Percentiles rank a stretch among this genome's conserved stretches.
These are phyloP conservation scores for Pemphredon lugubris DNA, from an alignment of 2,888 invertebrate species.

Conservation along the genomic window DNA sequence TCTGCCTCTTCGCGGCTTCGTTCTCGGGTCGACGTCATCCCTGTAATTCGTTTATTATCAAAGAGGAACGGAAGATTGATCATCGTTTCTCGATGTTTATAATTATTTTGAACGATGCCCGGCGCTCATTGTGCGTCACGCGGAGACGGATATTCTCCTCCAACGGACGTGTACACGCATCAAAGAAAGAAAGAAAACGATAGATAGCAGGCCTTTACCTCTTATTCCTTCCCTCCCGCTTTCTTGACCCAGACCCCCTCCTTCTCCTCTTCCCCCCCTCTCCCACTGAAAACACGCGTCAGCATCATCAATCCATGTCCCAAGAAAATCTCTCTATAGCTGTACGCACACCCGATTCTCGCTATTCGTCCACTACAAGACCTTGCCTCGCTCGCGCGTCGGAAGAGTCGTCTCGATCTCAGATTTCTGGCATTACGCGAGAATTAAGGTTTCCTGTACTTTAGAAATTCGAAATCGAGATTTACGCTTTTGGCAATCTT, in stretches of 20 bases:
- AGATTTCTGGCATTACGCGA: too few species aligned
- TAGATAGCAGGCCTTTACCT: constrained; percentile 24
- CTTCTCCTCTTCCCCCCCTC: constrained; percentile 11
- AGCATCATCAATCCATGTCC: constrained; percentile 72
- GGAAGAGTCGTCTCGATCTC: too few species aligned
- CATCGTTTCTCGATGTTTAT: constrained; percentile 71
- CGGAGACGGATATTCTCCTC: constrained; percentile 36
- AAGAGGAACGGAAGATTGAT: constrained; percentile 70
- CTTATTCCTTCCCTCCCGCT: background rate
- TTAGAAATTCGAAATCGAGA: too few species aligned
- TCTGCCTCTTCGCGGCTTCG: constrained; percentile 3
- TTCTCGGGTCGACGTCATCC: constrained; percentile 38
- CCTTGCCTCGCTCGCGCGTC: too few species aligned
- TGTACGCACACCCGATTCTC: background rate
- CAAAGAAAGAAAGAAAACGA: constrained; percentile 53
- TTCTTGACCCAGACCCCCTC: background rate
- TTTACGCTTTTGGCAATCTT: too few species aligned
- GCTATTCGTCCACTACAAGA: background rate
- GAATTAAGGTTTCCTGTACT: too few species aligned
- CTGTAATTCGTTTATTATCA: constrained; percentile 74
- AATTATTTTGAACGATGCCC: constrained; percentile 73
- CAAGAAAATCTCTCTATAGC: constrained; percentile 43
- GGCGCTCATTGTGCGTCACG: constrained; percentile 55
- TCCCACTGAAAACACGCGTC: constrained; percentile 48
- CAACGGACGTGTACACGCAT: constrained; percentile 13